Percentiles rank a stretch among this genome's conserved stretches.
Evolutionary conservation across 2,113 vertebrate species (phyloP).

Genomic region (Numenius arquata): DNA sequence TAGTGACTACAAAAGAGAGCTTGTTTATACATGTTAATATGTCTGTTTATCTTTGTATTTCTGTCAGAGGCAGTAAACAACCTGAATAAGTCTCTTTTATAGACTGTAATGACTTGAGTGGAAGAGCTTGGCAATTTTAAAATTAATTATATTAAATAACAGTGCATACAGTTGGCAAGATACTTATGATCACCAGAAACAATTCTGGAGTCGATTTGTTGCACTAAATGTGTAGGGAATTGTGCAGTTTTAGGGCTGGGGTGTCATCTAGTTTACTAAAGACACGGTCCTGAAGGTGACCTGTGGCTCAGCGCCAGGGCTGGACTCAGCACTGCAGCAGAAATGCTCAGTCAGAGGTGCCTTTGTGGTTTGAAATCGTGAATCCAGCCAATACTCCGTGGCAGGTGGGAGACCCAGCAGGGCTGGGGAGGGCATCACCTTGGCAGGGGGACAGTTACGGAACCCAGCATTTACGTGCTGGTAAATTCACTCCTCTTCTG

Average conservation of each 20-base stretch:
- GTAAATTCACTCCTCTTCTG: not conserved
- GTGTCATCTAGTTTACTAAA: not conserved
- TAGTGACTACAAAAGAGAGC: conserved; percentile 18
- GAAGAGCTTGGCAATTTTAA: conserved; percentile 16
- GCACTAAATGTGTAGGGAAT: not conserved
- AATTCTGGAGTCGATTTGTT: not conserved
- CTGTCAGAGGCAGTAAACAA: conserved; percentile 39
- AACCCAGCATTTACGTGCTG: not conserved
- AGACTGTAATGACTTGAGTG: not conserved
- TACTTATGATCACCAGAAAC: not conserved
- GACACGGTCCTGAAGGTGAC: not conserved
- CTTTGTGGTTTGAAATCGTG: rapidly evolving
- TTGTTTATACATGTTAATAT: conserved; percentile 53
- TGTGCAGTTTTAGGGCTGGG: not conserved
- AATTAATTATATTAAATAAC: conserved; percentile 47
- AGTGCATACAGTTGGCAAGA: not conserved
- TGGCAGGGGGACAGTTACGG: not conserved
- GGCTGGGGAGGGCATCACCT: not conserved
- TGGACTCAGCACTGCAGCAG: not conserved
- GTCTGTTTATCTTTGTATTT: conserved; percentile 52
- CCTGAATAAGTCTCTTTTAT: conserved; percentile 30
- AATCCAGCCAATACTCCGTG: rapidly evolving
- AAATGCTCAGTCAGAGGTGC: not conserved
- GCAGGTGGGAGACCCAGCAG: rapidly evolving
- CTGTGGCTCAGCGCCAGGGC: not conserved